A percentile compares a stretch with the other conserved stretches of the same genome.
phyloP scores from a whole-genome alignment of 2,888 invertebrate genomes.

The Torymus texanus region DNA sequence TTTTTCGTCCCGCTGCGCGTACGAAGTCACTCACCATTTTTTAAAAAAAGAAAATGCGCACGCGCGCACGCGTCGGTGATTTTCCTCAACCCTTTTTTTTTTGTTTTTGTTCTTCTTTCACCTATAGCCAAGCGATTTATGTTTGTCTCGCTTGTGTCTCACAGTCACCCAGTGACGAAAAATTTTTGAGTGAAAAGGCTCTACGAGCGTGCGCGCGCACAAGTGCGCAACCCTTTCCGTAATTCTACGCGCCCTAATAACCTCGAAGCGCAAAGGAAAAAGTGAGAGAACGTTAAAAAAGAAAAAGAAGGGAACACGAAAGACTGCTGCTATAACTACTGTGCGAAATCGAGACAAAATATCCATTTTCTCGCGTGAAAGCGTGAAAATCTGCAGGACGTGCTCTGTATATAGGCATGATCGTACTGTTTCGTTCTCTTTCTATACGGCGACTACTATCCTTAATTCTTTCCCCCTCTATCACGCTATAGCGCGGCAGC shows the following conservation, averaged over 20 bases:
- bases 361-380: constrained; percentile 61
- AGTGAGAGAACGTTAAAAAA: constrained; percentile 17
- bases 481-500: neutral
- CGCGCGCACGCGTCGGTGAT: neutral
- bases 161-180: too few species aligned
- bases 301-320: neutral
- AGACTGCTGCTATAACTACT: too few species aligned
- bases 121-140: too few species aligned
- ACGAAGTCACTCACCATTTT: constrained; percentile 6
- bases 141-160: too few species aligned
- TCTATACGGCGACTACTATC: neutral
- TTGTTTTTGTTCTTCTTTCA: too few species aligned
- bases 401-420: too few species aligned
- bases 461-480: neutral
- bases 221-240: constrained; percentile 30
- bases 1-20: too few species aligned
- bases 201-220: too few species aligned
- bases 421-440: neutral
- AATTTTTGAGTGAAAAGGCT: too few species aligned
- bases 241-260: constrained; percentile 3
- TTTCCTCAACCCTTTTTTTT: constrained; percentile 52
- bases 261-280: neutral
- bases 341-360: constrained; percentile 30
- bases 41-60: neutral
- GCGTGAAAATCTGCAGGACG: constrained; percentile 64